Evolutionary conservation across 2,797 vertebrate species (phyloP), one percentile per base, ranked within the genome.

Genomic region (Eulemur rubriventer): DNA sequence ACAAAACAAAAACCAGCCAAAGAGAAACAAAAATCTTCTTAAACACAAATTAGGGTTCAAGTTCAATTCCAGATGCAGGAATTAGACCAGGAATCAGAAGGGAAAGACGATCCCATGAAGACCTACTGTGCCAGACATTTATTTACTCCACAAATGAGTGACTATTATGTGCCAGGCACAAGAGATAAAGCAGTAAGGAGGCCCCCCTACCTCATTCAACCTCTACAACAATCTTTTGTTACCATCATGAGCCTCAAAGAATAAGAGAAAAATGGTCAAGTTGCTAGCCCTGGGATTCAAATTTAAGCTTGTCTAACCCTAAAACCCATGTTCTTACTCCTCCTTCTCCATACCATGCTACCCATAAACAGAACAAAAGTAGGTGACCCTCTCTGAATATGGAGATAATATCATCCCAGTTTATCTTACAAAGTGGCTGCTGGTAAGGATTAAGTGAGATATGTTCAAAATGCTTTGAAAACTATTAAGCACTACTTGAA

Each of bases 41-140:
- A 89, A 91, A 95, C 24, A 67, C 28, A 95, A 95, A 94, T 18
- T 75, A 41, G 7, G 18, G 81, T 94, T 93, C 38, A 55, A 90
- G 50, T 80, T 90, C 75, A 97, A 46, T 91, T 93, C 43, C 43
- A 94, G 59, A 81, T 35, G 10, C n/a, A 94, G 50, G 48, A 85
- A 92, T 1, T 38, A 94, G 22, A 92, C 59, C 28, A 63, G 48
- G 35, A 89, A 73, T 91, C 41, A 91, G 26, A 88, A 96, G 46
- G 50, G 30, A 96, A 93, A 43, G 35, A 95, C 52, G 17, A 14
- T 33, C 78, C n/a, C 33, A 80, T 52, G 59, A 82, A 81, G 24
- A 52, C 38, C 63, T 82, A 79, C 41, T 83, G 26, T 35, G 61
- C 8, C 38, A 83, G 67, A 5, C 46, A 91, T 52, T 86, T 76